Base-by-base conservation (phyloP, 1,140 invertebrate species). In the Laodelphax striatellus region DNA sequence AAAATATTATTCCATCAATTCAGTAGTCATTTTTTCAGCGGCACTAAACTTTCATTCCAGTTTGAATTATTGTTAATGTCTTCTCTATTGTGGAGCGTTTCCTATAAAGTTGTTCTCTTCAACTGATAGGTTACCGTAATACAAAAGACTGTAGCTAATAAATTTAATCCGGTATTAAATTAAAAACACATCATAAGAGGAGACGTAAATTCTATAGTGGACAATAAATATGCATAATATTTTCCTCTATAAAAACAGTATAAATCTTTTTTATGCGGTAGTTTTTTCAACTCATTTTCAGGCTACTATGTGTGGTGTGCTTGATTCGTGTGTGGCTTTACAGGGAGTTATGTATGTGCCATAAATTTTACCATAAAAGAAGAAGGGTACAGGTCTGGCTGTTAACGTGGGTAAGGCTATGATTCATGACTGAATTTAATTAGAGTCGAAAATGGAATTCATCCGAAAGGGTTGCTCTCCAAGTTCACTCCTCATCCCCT, bases 211-310 rank as follows among this genome's bases (percentile, higher is more conserved):
- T 28, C 22, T 34, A 34, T 55, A 31, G 22, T 55, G 28, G 54
- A 55, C 17, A 55, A 55, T 55, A 55, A 55, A 55, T 55, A 55
- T 55, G 54, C 54, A 55, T 55, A 55, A 55, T 55, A 55, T 55
- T 34, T 55, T 16, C 54, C 22, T 38, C 54, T 34, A 55, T 55
- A 55, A 55, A 55, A 55, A 55, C 54, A 34, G 31, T 38, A 55
- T 55, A 55, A 55, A 55, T 55, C 54, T 55, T 55, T 55, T 55
- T 55, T 55, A 31, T 55, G 17, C 24, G 31, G 38, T 24, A 38
- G 17, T 55, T 55, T 55, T 55, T 34, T 38, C 16, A 50, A 50
- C 46, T 50, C 46, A 50, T 50, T 50, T 50, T 50, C 46, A 38
- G 31, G 21, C 31, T 17, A 31, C 22, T 55, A 55, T 55, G 54